Conservation (phyloP, 2,888 invertebrate species). For the Carabus problematicus region DNA sequence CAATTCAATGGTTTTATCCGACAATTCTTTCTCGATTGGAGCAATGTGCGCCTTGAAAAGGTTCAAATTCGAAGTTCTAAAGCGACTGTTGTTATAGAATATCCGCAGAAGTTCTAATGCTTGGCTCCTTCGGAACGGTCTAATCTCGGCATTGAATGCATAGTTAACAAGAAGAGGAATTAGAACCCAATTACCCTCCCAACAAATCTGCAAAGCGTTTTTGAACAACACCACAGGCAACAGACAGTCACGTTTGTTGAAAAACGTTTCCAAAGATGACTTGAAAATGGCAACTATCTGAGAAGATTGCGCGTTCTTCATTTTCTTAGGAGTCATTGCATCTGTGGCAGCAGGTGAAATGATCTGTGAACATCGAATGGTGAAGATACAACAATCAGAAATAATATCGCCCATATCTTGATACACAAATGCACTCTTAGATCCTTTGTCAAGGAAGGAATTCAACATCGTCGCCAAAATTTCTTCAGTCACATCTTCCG, state of each 20-base stretch:
- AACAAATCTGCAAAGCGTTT: slow-evolving; percentile 68
- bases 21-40: slow-evolving; percentile 62
- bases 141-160: slow-evolving; percentile 66
- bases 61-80: slow-evolving; percentile 57
- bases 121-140: slow-evolving; percentile 72
- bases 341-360: slow-evolving; percentile 57
- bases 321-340: slow-evolving; percentile 56
- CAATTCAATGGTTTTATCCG: slow-evolving; percentile 56
- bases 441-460: slow-evolving; percentile 69
- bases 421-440: slow-evolving; percentile 67
- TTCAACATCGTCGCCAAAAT: slow-evolving; percentile 65
- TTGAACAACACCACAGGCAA: slow-evolving; percentile 72
- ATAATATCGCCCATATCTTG: slow-evolving; percentile 73
- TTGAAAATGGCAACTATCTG: not conserved
- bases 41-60: slow-evolving; percentile 55
- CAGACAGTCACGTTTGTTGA: slow-evolving; percentile 69
- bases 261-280: slow-evolving; percentile 57
- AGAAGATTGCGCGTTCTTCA: slow-evolving; percentile 53
- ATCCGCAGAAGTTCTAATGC: slow-evolving; percentile 70
- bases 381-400: slow-evolving; percentile 69
- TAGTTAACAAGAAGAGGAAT: slow-evolving; percentile 66
- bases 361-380: slow-evolving; percentile 69
- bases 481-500: slow-evolving; percentile 64
- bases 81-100: slow-evolving; percentile 69
- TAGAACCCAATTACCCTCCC: slow-evolving; percentile 70